Conservation (phyloP, 2,797 vertebrate species). For the Leptodactylus fallax region DNA sequence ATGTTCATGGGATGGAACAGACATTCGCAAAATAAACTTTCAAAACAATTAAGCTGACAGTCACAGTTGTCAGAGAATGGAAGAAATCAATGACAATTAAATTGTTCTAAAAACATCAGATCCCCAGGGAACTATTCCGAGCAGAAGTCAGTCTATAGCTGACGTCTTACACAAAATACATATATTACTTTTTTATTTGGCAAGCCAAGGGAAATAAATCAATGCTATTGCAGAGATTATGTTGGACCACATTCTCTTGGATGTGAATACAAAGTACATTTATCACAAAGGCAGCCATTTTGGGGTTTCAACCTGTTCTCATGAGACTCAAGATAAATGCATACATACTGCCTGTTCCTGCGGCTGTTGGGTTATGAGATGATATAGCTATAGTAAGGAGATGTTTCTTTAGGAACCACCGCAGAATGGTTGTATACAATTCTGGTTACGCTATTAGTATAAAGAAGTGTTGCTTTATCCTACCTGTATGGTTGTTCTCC, state of each 20-base stretch:
- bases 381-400: not conserved
- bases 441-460: not conserved
- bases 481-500: constrained; percentile 99
- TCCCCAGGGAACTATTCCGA: constrained; percentile 74
- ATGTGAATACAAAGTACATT: not conserved
- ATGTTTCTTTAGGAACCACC: not conserved
- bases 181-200: constrained; percentile 66
- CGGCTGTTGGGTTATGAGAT: not conserved
- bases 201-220: constrained; percentile 71
- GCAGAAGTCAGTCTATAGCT: constrained; percentile 73
- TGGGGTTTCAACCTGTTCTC: not conserved
- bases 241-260: constrained; percentile 66
- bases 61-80: constrained; percentile 70
- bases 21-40: constrained; percentile 65
- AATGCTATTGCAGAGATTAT: constrained; percentile 70
- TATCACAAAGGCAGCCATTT: constrained; percentile 1
- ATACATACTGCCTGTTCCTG: not conserved
- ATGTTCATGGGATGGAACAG: constrained; percentile 61
- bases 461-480: constrained; percentile 23
- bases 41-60: constrained; percentile 69
- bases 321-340: too few relatives aligned
- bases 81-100: constrained; percentile 80
- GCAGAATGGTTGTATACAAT: not conserved
- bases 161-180: constrained; percentile 66
- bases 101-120: constrained; percentile 72